Conservation (phyloP, 2,113 vertebrate genomes). For the Naja naja region DNA sequence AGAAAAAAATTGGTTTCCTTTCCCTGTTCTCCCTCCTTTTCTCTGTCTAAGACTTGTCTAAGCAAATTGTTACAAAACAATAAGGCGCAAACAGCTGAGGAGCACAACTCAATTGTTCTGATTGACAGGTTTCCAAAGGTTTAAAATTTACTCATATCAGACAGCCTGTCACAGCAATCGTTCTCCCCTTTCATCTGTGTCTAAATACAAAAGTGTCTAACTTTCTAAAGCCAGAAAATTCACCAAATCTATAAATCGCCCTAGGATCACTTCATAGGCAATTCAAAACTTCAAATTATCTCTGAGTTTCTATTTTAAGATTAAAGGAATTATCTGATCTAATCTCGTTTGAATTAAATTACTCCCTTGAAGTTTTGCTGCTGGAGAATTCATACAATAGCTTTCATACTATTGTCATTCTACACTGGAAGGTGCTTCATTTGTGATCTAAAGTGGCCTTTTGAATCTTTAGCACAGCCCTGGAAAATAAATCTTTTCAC, state of each 20-base stretch:
- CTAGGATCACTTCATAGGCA: background rate
- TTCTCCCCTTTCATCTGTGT: background rate
- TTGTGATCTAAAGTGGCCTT: background rate
- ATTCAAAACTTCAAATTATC: background rate
- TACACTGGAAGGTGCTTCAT: background rate
- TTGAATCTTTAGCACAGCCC: background rate
- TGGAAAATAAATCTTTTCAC: background rate
- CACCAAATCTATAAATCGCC: background rate
- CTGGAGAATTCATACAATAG: background rate
- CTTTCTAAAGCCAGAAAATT: background rate
- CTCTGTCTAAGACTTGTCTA: background rate
- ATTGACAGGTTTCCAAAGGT: background rate
- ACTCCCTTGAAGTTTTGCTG: background rate
- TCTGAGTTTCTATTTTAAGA: background rate
- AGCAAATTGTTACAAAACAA: background rate
- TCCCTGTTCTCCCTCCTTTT: background rate
- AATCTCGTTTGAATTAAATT: background rate
- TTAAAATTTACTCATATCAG: background rate
- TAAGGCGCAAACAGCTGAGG: background rate
- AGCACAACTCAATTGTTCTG: background rate
- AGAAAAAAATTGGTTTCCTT: background rate
- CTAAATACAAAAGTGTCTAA: background rate
- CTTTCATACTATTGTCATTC: background rate
- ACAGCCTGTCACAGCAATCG: background rate
- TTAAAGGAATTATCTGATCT: background rate